Evolutionary conservation across 1,140 invertebrate species (phyloP).

Genomic region (Paraescarpia echinospica): DNA sequence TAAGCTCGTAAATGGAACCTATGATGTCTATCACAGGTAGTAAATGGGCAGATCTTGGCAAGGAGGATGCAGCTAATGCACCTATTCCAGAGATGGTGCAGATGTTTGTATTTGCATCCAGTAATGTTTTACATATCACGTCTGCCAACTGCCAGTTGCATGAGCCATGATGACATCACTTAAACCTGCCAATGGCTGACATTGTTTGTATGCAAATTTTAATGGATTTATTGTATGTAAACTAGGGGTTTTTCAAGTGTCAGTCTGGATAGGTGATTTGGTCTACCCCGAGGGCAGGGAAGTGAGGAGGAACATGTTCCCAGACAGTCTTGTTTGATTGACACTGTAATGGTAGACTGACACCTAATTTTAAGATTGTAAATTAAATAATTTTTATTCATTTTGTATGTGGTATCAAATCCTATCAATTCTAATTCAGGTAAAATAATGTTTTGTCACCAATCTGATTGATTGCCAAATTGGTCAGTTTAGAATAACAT

Average conservation of each 20-base stretch:
- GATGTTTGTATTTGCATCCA: background rate
- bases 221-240: conserved; percentile 6
- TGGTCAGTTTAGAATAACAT: background rate
- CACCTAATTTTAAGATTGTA: background rate
- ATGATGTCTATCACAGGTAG: background rate
- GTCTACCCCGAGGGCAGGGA: background rate
- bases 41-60: background rate
- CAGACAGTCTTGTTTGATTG: background rate
- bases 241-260: background rate
- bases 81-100: background rate
- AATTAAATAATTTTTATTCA: background rate
- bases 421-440: background rate
- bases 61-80: background rate
- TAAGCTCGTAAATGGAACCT: background rate
- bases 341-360: background rate
- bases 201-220: conserved; percentile 6
- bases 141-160: background rate
- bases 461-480: background rate
- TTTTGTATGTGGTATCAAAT: background rate
- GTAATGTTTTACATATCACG: background rate
- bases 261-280: background rate
- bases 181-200: background rate
- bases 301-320: background rate
- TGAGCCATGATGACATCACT: background rate
- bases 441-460: background rate